Evolutionary conservation across 2,888 invertebrate genomes (phyloP).

Genomic region (Amorpha juglandis): DNA sequence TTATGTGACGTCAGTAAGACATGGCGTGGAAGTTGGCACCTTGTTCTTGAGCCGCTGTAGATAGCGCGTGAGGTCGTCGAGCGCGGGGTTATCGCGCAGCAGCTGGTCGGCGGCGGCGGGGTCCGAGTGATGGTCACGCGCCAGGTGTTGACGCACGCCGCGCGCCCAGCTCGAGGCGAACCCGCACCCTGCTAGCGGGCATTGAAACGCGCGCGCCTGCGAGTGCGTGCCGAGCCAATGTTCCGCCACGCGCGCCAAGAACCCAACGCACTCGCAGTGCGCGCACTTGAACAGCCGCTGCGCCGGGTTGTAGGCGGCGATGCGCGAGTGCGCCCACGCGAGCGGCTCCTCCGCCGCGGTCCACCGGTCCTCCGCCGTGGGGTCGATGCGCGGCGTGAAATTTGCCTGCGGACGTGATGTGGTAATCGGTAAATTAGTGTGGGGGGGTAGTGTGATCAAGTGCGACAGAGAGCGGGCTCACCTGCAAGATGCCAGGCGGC

Average conservation of each 20-base stretch:
- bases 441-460: background rate
- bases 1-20: no score
- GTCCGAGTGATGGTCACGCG: slow-evolving; percentile 88
- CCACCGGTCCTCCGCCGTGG: slow-evolving; percentile 85
- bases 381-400: slow-evolving; percentile 81
- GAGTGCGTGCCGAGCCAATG: slow-evolving; percentile 89
- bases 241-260: slow-evolving; percentile 89
- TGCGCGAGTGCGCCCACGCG: slow-evolving; percentile 90
- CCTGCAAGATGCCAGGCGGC: slow-evolving; percentile 85
- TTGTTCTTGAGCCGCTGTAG: slow-evolving; percentile 87
- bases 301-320: slow-evolving; percentile 91
- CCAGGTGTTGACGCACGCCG: slow-evolving; percentile 89
- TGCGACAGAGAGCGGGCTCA: slow-evolving; percentile 44
- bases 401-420: slow-evolving; percentile 69
- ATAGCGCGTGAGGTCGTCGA: slow-evolving; percentile 89
- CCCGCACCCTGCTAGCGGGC: slow-evolving; percentile 88
- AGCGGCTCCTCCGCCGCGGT: slow-evolving; percentile 88
- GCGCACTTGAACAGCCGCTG: slow-evolving; percentile 90
- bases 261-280: slow-evolving; percentile 90
- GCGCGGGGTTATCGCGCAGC: slow-evolving; percentile 88
- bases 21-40: slow-evolving; percentile 59
- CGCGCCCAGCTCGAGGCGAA: slow-evolving; percentile 91
- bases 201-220: slow-evolving; percentile 87
- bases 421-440: no score
- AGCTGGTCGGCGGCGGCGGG: slow-evolving; percentile 85